phyloP scores from a whole-genome alignment of 2,888 invertebrate species.

The Catocala fraxini region DNA sequence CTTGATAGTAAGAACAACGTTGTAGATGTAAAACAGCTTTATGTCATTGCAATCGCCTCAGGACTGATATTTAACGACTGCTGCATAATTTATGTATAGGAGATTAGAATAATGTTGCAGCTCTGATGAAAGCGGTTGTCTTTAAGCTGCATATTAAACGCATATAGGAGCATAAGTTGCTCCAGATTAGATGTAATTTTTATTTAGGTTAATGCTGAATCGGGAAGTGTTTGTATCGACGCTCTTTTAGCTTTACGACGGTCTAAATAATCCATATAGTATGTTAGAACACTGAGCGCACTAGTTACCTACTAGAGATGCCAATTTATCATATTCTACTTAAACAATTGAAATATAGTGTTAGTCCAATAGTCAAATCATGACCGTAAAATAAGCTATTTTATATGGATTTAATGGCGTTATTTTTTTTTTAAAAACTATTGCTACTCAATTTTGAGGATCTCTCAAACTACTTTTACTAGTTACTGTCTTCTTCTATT shows the following conservation, averaged over 20 bases:
- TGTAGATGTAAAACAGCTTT: conserved; percentile 71
- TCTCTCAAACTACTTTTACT: too few species aligned
- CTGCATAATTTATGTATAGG: conserved; percentile 77
- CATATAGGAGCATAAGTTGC: background rate
- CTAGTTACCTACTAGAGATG: too few species aligned
- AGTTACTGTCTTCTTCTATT: too few species aligned
- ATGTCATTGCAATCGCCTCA: conserved; percentile 78
- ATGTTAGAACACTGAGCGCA: too few species aligned
- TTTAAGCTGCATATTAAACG: conserved; percentile 26
- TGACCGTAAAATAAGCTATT: too few species aligned
- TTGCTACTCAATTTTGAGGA: too few species aligned
- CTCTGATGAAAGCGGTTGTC: conserved; percentile 64
- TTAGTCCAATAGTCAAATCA: too few species aligned
- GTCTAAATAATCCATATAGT: too few species aligned
- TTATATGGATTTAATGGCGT: too few species aligned
- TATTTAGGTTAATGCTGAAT: background rate
- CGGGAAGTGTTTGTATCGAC: background rate
- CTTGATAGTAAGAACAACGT: conserved; percentile 49
- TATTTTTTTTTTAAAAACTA: too few species aligned
- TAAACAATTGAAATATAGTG: too few species aligned
- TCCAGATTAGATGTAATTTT: background rate
- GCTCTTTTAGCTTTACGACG: background rate
- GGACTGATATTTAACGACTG: conserved; percentile 82
- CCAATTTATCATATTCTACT: too few species aligned
- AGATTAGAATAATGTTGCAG: conserved; percentile 77